Base-by-base conservation (phyloP, 1,140 invertebrate genomes). In the Pachyrhynchus sulphureomaculatus region DNA sequence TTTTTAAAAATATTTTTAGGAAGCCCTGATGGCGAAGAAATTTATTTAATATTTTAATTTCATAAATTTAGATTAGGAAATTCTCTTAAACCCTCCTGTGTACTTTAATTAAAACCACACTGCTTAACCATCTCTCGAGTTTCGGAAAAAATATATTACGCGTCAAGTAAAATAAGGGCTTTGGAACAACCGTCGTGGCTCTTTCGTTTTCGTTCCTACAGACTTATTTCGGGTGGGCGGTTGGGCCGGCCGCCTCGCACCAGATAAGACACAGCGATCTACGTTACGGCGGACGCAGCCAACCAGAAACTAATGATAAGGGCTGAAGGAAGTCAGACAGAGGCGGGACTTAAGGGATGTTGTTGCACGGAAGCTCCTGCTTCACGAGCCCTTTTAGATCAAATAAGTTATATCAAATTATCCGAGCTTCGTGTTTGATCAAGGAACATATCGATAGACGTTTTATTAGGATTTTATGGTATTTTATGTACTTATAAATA, bases 241-340 rank as follows among this genome's bases (percentile, higher is more conserved):
- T 36, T 51, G 39, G 56, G 56, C 34, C 49, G 33, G 45, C 42
- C 52, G 33, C 42, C 62, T 41, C 59, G 29, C 24, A 48, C 53
- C 64, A 73, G 72, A 72, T 72, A 73, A 72, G 70, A 72, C 70
- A 70, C 63, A 66, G 67, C 71, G 72, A 73, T 74, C 71, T 72
- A 64, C 69, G 69, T 68, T 70, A 67, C 63, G 62, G 65, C 62
- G 70, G 57, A 72, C 62, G 55, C 72, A 73, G 58, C 71, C 71
- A 74, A 69, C 71, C 70, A 73, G 72, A 74, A 74, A 74, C 68
- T 72, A 64, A 66, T 70, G 72, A 74, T 74, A 74, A 74, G 72
- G 72, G 68, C 69, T 53, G 61, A 60, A 55, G 62, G 66, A 70
- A 68, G 66, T 68, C 63, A 61, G 47, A 58, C 65, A 66, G 60